Base-by-base conservation (phyloP, 2,113 vertebrate genomes). In the Ondatra zibethicus region DNA sequence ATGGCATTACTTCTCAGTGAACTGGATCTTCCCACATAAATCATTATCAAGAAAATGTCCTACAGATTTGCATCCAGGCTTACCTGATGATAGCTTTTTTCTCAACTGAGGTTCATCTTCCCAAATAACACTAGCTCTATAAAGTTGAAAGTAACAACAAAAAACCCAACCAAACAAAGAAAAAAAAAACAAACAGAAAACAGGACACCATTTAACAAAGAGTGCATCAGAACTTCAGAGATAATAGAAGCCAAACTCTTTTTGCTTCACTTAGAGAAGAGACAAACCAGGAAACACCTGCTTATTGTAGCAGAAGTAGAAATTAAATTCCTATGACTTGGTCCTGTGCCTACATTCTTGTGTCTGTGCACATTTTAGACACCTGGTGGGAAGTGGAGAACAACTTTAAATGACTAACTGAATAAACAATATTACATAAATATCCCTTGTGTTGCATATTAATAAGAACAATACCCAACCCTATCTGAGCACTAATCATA, bases 191-290 rank as follows among this genome's bases (percentile, higher is more conserved):
- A n/a, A 58, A 55, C 55, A 29, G 42, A 29, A 63, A 84, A 39
- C 4, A 42, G 81, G 27, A n/a, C 63, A 85, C 81, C 63, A 76
- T 88, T 96, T 94, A 85, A 92, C 58, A 12, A 19, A 93, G 27
- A 96, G 27, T 7, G 85, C 82, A 23, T 92, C 47, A 92, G 70
- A 84, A 27, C 85, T 80, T 92, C 61, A 66, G 66, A 81, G 33
- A 88, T 73, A 91, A 91, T 58, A 33, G 31, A 75, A 82, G 5
- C 7, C 12, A 87, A 61, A 16, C 1, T 5, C 68, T 90, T 86
- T 86, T 85, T 73, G 58, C 50, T 52, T 42, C n/a, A 31, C 85
- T 95, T 65, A 80, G 8, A 55, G 50, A 72, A 45, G 45, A 77
- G 36, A 16, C 70, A 68, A 68, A 68, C 14, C n/a, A 52, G 33